These are phyloP conservation scores for Himantopus leucocephalus DNA, from an alignment of 2,113 vertebrate species.

Conservation along the genomic window DNA sequence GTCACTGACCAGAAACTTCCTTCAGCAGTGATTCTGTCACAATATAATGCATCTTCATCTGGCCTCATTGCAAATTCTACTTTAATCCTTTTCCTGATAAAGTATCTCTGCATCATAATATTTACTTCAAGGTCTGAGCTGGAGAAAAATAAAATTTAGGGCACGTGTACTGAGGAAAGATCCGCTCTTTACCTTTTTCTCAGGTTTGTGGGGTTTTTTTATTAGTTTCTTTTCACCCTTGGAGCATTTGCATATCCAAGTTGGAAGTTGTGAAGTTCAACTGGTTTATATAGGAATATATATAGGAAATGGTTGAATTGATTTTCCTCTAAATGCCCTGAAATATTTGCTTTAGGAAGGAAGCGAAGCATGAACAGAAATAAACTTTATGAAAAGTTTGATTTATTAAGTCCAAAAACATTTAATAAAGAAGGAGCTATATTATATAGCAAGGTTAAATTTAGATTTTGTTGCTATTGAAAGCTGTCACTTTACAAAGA, in stretches of 20 bases:
- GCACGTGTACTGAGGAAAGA: not conserved
- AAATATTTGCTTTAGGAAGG: not conserved
- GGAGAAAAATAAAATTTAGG: not conserved
- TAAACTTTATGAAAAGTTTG: not conserved
- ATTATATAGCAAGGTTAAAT: not conserved
- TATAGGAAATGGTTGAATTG: not conserved
- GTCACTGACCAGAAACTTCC: not conserved
- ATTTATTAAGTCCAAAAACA: not conserved
- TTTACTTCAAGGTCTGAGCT: not conserved
- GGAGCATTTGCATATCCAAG: not conserved
- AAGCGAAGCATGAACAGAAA: not conserved
- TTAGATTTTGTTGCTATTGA: slow-evolving; percentile 29
- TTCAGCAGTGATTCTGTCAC: not conserved
- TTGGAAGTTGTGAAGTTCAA: not conserved
- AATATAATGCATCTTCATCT: not conserved
- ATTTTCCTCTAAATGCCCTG: not conserved
- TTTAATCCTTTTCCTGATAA: not conserved
- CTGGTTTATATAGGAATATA: not conserved
- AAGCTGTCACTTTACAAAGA: slow-evolving; percentile 13
- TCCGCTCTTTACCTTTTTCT: not conserved
- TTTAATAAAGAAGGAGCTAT: not conserved
- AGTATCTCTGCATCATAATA: not conserved
- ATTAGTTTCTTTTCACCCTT: not conserved
- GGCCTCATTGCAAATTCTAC: not conserved
- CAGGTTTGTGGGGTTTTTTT: not conserved